Conservation (phyloP, 2,113 vertebrate genomes). For the Cochlearius cochlearius region DNA sequence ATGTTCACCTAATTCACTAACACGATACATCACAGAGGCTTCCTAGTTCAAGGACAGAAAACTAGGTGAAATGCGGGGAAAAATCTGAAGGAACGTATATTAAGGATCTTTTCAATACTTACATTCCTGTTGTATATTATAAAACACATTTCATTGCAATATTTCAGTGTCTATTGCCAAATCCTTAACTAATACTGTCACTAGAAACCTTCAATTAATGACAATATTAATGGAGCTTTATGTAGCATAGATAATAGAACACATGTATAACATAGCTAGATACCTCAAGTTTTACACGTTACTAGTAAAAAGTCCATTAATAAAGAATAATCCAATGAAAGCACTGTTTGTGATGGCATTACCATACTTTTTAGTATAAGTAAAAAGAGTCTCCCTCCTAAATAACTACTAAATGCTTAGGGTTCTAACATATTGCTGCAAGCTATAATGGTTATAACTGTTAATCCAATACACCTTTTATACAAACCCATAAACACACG, state of each 20-base stretch:
- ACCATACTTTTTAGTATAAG: slow-evolving; percentile 5
- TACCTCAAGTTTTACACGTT: neutral
- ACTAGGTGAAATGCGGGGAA: neutral
- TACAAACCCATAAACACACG: slow-evolving; percentile 82
- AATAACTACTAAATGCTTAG: slow-evolving; percentile 61
- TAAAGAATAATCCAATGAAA: slow-evolving; percentile 49
- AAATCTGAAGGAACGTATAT: neutral
- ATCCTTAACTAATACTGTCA: neutral
- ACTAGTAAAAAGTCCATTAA: slow-evolving; percentile 32
- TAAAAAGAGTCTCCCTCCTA: slow-evolving; percentile 48
- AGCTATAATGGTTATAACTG: slow-evolving; percentile 79
- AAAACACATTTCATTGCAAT: neutral
- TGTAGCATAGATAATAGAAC: neutral
- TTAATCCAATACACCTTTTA: slow-evolving; percentile 88
- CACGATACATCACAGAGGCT: fast-evolving
- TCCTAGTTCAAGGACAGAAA: neutral
- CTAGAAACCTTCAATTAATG: slow-evolving; percentile 23
- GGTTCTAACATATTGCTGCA: slow-evolving; percentile 69
- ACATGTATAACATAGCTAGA: neutral
- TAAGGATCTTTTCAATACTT: neutral
- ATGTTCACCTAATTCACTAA: neutral
- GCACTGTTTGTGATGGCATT: neutral
- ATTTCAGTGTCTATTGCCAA: neutral
- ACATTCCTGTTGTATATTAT: neutral
- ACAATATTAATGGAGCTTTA: slow-evolving; percentile 15